Percentiles rank a stretch among this genome's conserved stretches.
These are phyloP conservation scores for Rattus rattus DNA, from an alignment of 2,113 vertebrate species.

Conservation along the genomic window DNA sequence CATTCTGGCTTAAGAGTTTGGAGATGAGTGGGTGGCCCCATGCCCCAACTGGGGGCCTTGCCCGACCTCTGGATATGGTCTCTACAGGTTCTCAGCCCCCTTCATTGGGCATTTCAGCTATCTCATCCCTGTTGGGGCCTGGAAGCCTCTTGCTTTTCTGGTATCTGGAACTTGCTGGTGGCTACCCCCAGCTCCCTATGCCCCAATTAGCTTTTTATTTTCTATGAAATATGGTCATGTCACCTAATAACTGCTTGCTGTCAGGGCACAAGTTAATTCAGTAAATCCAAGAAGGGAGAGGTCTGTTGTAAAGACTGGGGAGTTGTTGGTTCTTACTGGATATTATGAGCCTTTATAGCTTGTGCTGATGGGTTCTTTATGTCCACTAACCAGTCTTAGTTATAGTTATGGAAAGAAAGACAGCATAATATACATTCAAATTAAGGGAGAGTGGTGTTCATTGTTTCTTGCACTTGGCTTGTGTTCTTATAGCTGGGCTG, in stretches of 20 bases:
- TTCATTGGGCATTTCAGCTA: too few relatives aligned
- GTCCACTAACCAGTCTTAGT: not conserved
- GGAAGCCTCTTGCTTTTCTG: too few relatives aligned
- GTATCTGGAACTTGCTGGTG: too few relatives aligned
- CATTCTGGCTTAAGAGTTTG: too few relatives aligned
- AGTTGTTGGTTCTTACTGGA: not conserved
- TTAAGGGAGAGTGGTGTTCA: not conserved
- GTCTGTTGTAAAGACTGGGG: not conserved
- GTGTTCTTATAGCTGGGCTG: not conserved
- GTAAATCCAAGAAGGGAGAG: not conserved
- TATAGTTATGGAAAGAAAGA: conserved; percentile 10
- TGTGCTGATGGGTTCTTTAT: not conserved
- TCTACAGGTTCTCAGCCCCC: too few relatives aligned
- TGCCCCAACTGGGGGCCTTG: too few relatives aligned
- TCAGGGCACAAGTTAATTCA: not conserved
- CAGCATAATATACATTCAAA: not conserved
- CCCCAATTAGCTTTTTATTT: not conserved
- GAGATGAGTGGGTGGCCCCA: too few relatives aligned
- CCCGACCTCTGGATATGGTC: too few relatives aligned
- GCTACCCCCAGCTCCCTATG: too few relatives aligned
- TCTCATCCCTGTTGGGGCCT: too few relatives aligned
- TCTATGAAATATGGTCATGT: not conserved
- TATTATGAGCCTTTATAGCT: not conserved
- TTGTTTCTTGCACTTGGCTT: not conserved
- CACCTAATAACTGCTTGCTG: not conserved